These are phyloP conservation scores for Hydropsyche betteni DNA, from an alignment of 2,888 invertebrate genomes.

Conservation along the genomic window DNA sequence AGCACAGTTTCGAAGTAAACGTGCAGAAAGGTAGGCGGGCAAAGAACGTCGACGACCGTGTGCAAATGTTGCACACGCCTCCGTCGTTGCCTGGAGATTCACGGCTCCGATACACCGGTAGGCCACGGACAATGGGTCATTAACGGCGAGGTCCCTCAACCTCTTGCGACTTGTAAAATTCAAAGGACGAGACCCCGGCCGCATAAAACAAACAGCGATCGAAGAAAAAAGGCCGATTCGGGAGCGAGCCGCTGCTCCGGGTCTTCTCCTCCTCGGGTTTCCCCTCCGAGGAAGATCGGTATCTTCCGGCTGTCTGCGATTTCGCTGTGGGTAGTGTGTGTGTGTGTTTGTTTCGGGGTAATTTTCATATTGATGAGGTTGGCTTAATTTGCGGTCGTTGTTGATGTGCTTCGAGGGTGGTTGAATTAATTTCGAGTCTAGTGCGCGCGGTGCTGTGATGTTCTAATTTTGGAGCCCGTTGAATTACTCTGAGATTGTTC, in stretches of 20 bases:
- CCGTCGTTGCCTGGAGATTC: constrained; percentile 31
- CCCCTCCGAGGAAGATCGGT: no score
- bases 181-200: constrained; percentile 25
- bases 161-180: constrained; percentile 29
- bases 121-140: constrained; percentile 51
- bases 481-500: no score
- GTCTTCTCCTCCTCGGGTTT: no score
- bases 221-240: constrained; percentile 2
- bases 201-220: constrained; percentile 42
- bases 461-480: no score
- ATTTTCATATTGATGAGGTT: constrained; percentile 31
- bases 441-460: no score
- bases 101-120: constrained; percentile 47
- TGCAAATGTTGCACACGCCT: background rate
- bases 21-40: no score
- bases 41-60: no score
- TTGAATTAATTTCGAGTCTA: no score
- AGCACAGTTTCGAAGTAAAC: no score
- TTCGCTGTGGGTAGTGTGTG: no score
- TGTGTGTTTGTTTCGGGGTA: background rate
- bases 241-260: constrained; percentile 13
- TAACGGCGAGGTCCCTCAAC: constrained; percentile 34
- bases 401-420: no score
- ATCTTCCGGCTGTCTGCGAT: no score
- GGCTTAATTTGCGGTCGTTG: background rate